Percentiles rank a stretch among this genome's conserved stretches.
phyloP scores from a whole-genome alignment of 1,140 invertebrate species.

The Triops cancriformis region DNA sequence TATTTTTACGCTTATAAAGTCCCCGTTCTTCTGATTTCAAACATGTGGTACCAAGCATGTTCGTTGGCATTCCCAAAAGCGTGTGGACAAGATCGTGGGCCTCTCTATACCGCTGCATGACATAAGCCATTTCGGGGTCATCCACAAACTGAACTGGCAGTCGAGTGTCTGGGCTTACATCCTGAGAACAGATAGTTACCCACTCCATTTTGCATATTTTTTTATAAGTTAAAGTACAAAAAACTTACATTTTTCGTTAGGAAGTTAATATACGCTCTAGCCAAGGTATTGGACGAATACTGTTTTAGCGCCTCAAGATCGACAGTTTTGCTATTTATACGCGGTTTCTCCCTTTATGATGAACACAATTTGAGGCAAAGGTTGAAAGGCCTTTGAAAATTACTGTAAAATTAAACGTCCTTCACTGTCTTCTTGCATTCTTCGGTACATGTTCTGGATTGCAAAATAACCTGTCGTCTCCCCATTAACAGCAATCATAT shows the following conservation, averaged over 20 bases:
- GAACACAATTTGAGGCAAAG: conserved; percentile 7
- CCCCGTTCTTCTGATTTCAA: neutral
- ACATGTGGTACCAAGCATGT: conserved; percentile 66
- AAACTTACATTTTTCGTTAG: conserved; percentile 60
- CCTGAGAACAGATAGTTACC: no score
- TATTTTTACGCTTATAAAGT: conserved; percentile 28
- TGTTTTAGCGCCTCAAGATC: conserved; percentile 60
- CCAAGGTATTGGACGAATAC: conserved; percentile 71
- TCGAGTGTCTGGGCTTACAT: conserved; percentile 87
- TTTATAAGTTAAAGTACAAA: conserved; percentile 15
- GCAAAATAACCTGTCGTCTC: conserved; percentile 73
- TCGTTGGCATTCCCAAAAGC: conserved; percentile 83
- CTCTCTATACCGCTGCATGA: conserved; percentile 94
- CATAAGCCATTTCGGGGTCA: conserved; percentile 82
- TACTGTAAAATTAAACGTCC: conserved; percentile 57
- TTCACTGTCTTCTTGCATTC: conserved; percentile 53
- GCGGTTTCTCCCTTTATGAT: conserved; percentile 55
- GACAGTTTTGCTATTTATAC: conserved; percentile 75
- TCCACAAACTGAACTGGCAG: conserved; percentile 81
- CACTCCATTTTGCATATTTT: no score
- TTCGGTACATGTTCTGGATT: conserved; percentile 53
- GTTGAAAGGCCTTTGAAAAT: conserved; percentile 17
- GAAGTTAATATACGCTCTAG: conserved; percentile 74
- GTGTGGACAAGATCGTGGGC: conserved; percentile 92
- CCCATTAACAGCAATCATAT: conserved; percentile 89